Evolutionary conservation across 2,113 vertebrate species (phyloP), one percentile per base, ranked within the genome.

Genomic region (Cercopithecus mona): DNA sequence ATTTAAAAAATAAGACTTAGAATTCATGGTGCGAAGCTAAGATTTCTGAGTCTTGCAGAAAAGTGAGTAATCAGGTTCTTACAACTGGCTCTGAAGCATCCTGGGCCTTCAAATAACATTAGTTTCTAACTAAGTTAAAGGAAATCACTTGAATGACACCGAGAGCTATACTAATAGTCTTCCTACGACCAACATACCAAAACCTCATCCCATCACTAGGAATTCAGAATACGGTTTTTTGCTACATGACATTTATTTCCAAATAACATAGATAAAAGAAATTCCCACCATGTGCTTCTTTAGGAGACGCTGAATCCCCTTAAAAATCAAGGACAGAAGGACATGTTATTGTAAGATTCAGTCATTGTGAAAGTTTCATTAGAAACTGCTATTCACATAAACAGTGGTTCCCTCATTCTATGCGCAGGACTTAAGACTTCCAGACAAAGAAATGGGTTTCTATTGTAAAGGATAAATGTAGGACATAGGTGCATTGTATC

Each of bases 81-180:
- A 25, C 64, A 17, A 18, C 1, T 72, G 45, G 22, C 23, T 30
- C 11, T 16, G 6, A 4, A 80, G 57, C 82, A 59, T 81, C 79
- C 52, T n/a, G 8, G 11, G n/a, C 25, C 78, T 55, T 92, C 83
- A 94, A 79, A 45, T 89, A 89, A 93, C 55, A 88, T 90, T 73
- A 48, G 16, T 79, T 91, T 75, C 82, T 91, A 93, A 50, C 22
- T 86, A 85, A 93, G 40, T 91, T 81, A 72, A 96, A 87, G 59
- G 35, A 84, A 95, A 75, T 59, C 57, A 43, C 38, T 48, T 76
- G 52, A 72, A 57, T 73, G 68, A 89, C 57, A 80, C 3, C 0
- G 5, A 89, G n/a, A 76, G 3, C 66, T 64, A 16, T n/a, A 50
- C 40, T 18, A 89, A 48, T 18, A 52, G 43, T 66, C 79, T 94